These are phyloP conservation scores for Panopea generosa DNA, from an alignment of 2,888 invertebrate species.

Conservation along the genomic window DNA sequence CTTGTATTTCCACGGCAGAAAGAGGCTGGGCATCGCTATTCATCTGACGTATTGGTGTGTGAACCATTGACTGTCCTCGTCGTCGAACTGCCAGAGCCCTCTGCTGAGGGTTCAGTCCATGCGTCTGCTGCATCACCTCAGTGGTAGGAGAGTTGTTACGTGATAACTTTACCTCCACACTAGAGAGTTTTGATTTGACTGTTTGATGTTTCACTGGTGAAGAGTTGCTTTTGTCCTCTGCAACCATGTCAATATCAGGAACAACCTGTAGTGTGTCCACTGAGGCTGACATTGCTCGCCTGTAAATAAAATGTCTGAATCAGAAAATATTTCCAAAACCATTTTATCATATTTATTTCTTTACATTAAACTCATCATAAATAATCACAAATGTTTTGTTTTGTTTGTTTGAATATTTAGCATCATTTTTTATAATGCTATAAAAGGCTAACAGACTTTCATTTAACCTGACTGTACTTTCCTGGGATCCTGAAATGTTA, in stretches of 20 bases:
- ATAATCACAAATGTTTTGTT: too few relatives aligned
- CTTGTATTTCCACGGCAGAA: constrained; percentile 71
- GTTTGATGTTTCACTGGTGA: constrained; percentile 16
- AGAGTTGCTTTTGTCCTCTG: constrained; percentile 40
- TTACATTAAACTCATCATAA: too few relatives aligned
- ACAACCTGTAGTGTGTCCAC: constrained; percentile 79
- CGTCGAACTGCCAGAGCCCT: constrained; percentile 20
- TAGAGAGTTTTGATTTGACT: constrained; percentile 14
- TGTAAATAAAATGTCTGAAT: constrained; percentile 42
- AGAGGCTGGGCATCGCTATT: constrained; percentile 80
- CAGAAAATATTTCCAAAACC: too few relatives aligned
- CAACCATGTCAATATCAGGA: constrained; percentile 75
- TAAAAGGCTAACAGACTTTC: too few relatives aligned
- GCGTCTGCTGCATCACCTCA: not conserved
- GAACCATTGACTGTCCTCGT: constrained; percentile 59
- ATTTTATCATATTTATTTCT: too few relatives aligned
- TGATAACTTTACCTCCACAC: constrained; percentile 1
- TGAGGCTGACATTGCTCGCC: constrained; percentile 74
- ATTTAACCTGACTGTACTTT: too few relatives aligned
- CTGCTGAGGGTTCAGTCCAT: not conserved
- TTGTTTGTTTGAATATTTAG: too few relatives aligned
- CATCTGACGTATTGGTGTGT: constrained; percentile 77
- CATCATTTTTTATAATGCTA: too few relatives aligned
- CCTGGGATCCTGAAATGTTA: too few relatives aligned
- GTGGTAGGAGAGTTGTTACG: not conserved